Base-by-base conservation (phyloP, 1,140 invertebrate species). In the Mya arenaria region DNA sequence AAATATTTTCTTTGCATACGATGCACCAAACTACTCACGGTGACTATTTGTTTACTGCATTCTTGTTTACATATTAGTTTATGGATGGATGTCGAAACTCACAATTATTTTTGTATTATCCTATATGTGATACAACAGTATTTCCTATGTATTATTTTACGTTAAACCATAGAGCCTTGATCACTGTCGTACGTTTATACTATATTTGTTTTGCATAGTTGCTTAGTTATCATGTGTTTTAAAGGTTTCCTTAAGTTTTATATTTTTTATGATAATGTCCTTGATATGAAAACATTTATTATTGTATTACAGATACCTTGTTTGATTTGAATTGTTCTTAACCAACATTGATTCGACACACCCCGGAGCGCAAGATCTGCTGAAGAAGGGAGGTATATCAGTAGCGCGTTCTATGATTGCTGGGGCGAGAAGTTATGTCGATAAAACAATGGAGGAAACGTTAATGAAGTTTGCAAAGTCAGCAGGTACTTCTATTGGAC, bases 391-490 rank as follows among this genome's bases (percentile, higher is more conserved):
- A 15, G 86, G 63, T 4, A 79, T 89, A 5, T 82, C 79, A 68
- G 86, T 86, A 8, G 83, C 83, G 6, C 73, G 82, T 23, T 86
- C 80, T 8, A 81, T 87, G 37, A 82, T 86, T 32, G 86, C 79
- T 56, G 84, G 80, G 25, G 84, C 72, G 37, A 48, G 65, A 1
- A 85, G 72, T 77, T 23, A 74, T 37, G 86, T 87, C 2, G 85
- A 88, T 39, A 83, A 84, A 55, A 85, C 85, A 48, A 87, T 84
- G 41, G 86, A 87, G 60, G 77, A 86, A 72, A 84, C 86, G 1
- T 84, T 87, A 55, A 86, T 86, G 73, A 69, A 65, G 28, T 52
- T 74, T 72, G 62, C 74, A 30, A 75, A 73, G 32, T 69, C 39
- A 10, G 0, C 8, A 66, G 19, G 39, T 75, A 56, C 19, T 66